These are phyloP conservation scores for Syngnathus acus DNA, from an alignment of 2,797 vertebrate species.

Conservation along the genomic window DNA sequence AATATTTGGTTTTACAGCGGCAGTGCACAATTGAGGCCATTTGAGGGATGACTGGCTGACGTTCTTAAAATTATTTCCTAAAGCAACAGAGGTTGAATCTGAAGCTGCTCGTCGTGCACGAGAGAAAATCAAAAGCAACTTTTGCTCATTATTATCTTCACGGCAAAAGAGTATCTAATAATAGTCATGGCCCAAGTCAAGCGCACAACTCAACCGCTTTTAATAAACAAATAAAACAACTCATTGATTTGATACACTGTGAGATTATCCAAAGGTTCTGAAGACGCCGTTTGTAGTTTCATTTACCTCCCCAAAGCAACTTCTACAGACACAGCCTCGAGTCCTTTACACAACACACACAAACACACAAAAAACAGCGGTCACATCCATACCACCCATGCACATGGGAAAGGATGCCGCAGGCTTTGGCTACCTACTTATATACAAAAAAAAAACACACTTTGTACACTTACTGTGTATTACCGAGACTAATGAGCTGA, in stretches of 20 bases:
- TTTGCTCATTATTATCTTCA: constrained; percentile 37
- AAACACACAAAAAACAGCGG: constrained; percentile 32
- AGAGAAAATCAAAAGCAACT: background rate
- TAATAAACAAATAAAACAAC: constrained; percentile 58
- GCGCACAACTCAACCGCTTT: constrained; percentile 29
- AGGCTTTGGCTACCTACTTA: constrained; percentile 51
- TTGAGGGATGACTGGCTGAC: too few species aligned
- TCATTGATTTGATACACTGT: constrained; percentile 70
- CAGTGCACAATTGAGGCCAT: background rate
- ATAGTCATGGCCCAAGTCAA: constrained; percentile 48
- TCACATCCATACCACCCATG: constrained; percentile 63
- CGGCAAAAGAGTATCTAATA: constrained; percentile 36
- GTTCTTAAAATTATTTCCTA: too few species aligned
- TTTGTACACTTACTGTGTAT: constrained; percentile 49
- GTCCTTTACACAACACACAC: constrained; percentile 46
- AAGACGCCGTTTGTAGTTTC: constrained; percentile 65
- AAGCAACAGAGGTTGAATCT: background rate
- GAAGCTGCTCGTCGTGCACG: background rate
- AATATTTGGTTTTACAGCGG: background rate
- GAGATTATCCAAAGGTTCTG: constrained; percentile 64
- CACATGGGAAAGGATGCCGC: constrained; percentile 50
- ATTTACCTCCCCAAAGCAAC: constrained; percentile 57
- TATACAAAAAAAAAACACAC: constrained; percentile 42
- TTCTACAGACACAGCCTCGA: constrained; percentile 66
- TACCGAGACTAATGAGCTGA: constrained; percentile 69